Evolutionary conservation across 2,888 invertebrate genomes (phyloP), one percentile per base, ranked within the genome.

Genomic region (Torymus tubicola): DNA sequence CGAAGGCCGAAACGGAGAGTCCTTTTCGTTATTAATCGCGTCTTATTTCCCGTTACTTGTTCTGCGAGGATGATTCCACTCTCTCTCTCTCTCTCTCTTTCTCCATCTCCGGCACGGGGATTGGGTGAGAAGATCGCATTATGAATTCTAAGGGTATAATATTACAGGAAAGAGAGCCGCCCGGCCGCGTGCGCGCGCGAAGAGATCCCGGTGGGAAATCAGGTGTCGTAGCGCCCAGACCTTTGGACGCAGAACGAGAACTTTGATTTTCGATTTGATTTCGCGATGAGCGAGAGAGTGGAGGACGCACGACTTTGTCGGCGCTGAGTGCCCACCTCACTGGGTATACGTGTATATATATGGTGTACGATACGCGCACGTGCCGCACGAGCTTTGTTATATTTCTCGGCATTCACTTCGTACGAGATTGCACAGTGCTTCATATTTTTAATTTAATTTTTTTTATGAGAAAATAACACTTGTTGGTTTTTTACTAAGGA

Each of bases 11-110:
- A 24, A 24, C 11, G 13, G 12, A 3, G 53, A 21, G 18, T 10
- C 70, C 60, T 16, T 24, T 24, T 65, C 18, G 69, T 75, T 75
- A 79, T 84, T 81, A 81, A 80, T 82, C 81, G 81, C 74, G 63
- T 74, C 76, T 84, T 81, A 82, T 81, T 81, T 80, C 75, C 31
- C 57, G 58, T 21, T 72, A 67, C 60, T 65, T 60, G 58, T 72
- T 78, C 52, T 10, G 70, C 65, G 24, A 42, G 21, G 53, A 52
- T 21, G 61, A 61, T 50, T 63, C 14, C 4, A 14, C 31, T n/a
- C n/a, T n/a, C n/a, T n/a, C 31, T 31, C n/a, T 31, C 10, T 53
- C 21, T n/a, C 55, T 63, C 14, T 2, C 14, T 52, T 8, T 68
- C 5, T 12, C 8, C 13, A 10, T 57, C 11, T 53, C 18, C 2